Base-by-base conservation (phyloP, 2,888 invertebrate species). In the Theretra japonica region DNA sequence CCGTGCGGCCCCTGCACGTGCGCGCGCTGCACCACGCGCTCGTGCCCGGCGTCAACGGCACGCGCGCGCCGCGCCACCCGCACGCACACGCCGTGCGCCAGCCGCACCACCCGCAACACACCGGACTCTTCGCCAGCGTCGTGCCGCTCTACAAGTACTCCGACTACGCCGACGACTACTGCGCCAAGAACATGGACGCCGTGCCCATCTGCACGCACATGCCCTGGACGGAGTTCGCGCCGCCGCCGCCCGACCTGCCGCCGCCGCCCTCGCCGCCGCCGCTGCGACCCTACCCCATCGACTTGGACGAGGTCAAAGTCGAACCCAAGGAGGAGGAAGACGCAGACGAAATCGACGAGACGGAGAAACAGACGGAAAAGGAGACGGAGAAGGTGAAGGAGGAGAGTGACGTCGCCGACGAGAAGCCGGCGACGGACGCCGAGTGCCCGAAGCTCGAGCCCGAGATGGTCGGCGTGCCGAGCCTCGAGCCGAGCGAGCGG, bases 31-130 rank as follows among this genome's bases (percentile, higher is more conserved):
- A 96, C 85, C 90, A 95, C 84, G 90, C 88, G 58, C 90, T 85
- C 75, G 88, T 96, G 77, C 94, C 95, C 69, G 95, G 96, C 74
- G 90, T 96, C 69, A 96, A 96, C 86, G 96, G 96, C 76, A 96
- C 95, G 74, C 91, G 95, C 25, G 94, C 94, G 2, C 93, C 92
- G 0, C 77, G 89, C 25, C 79, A 84, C 68, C 91, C 90, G 41
- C 92, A 91, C 82, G 84, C 80, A 75, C 90, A 86, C 89, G 90
- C 90, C 84, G 95, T 91, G n/a, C 83, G 94, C 1, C 80, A 84
- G 4, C 87, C 89, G 17, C 77, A 77, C 19, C 80, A 86, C 75
- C 83, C 88, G 28, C 88, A 86, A 19, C 75, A 78, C 4, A 84
- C 89, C n/a, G 90, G 82, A 15, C 88, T 94, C 6, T 95, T 92